These are phyloP conservation scores for Rhineura floridana DNA, from an alignment of 2,113 vertebrate species.

Conservation along the genomic window DNA sequence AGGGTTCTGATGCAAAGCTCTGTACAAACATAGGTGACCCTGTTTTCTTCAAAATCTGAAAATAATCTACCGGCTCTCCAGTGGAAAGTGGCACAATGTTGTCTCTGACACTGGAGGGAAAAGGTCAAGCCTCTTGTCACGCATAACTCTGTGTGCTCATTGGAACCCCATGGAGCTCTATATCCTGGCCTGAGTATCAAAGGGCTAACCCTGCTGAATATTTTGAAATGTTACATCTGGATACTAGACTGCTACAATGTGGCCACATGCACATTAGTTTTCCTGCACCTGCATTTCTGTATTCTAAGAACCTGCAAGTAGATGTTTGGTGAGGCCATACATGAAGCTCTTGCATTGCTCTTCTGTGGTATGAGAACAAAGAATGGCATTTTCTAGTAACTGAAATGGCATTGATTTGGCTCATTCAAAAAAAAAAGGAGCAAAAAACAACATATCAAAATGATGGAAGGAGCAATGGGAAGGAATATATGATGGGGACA, in stretches of 20 bases:
- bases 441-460: background rate
- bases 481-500: background rate
- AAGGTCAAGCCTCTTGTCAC: background rate
- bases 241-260: background rate
- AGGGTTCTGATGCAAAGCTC: background rate
- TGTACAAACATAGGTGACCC: background rate
- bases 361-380: background rate
- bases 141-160: background rate
- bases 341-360: background rate
- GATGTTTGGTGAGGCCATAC: background rate
- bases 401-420: background rate
- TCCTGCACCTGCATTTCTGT: background rate
- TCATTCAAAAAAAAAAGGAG: background rate
- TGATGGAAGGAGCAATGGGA: background rate
- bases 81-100: background rate
- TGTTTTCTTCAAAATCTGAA: conserved; percentile 2
- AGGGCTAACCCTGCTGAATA: background rate
- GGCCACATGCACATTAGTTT: background rate
- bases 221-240: background rate
- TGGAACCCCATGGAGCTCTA: background rate
- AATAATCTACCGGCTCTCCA: background rate
- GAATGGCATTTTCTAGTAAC: background rate
- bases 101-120: background rate
- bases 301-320: background rate
- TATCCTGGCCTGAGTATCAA: background rate